Conservation (phyloP, 2,113 vertebrate genomes). For the Oreochromis niloticus region DNA sequence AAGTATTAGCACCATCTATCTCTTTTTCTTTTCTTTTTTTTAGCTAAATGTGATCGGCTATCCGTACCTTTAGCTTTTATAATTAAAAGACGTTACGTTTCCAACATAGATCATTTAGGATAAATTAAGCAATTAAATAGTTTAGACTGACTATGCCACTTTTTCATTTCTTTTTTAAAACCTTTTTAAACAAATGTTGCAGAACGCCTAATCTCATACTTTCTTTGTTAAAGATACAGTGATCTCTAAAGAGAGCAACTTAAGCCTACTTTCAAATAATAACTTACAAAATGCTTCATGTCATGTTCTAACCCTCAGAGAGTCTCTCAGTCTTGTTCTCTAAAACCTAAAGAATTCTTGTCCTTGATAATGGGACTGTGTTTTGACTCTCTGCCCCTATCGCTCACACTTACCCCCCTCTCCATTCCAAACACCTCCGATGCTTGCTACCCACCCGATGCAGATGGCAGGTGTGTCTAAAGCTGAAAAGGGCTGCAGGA, state of each 20-base stretch:
- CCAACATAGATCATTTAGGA: not conserved
- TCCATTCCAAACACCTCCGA: not conserved
- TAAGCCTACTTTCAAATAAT: not conserved
- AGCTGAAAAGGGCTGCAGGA: not conserved
- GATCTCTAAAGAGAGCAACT: not conserved
- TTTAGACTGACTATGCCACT: not conserved
- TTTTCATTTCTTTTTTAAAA: not conserved
- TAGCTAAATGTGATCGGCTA: not conserved
- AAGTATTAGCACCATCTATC: not conserved
- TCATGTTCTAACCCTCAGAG: not conserved
- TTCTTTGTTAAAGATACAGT: not conserved
- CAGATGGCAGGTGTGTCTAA: not conserved
- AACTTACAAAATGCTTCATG: not conserved
- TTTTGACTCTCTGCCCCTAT: not conserved
- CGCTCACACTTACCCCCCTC: not conserved
- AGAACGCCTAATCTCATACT: not conserved
- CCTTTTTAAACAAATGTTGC: not conserved
- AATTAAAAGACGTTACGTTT: not conserved
- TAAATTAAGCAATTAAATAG: not conserved
- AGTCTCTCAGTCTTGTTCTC: not conserved
- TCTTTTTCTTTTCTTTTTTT: not conserved
- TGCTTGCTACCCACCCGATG: not conserved
- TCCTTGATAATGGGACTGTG: not conserved
- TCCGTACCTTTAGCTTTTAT: not conserved
- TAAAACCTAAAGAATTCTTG: not conserved